Evolutionary conservation across 1,140 invertebrate genomes (phyloP).

Genomic region (Drosophila truncata): DNA sequence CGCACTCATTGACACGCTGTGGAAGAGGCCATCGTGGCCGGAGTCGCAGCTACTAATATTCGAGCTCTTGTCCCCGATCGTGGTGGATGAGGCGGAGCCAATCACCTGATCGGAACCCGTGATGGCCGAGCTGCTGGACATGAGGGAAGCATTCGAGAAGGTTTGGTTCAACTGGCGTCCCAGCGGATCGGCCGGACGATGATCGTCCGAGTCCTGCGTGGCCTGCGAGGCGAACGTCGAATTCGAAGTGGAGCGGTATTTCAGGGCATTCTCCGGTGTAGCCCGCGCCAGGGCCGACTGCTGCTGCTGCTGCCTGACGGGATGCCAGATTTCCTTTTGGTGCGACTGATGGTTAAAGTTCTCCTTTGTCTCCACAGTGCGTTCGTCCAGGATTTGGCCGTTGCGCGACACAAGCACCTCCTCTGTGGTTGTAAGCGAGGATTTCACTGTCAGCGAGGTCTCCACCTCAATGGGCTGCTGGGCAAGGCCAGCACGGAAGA

Average conservation of each 20-base stretch:
- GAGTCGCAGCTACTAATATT: slow-evolving; percentile 78
- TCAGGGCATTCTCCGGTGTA: slow-evolving; percentile 69
- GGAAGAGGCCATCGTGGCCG: slow-evolving; percentile 77
- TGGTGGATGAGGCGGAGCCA: slow-evolving; percentile 62
- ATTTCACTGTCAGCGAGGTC: slow-evolving; percentile 90
- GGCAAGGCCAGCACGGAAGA: slow-evolving; percentile 89
- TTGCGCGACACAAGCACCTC: slow-evolving; percentile 90
- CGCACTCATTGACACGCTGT: slow-evolving; percentile 73
- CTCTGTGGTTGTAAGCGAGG: slow-evolving; percentile 90
- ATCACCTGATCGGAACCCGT: slow-evolving; percentile 59
- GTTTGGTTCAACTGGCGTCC: slow-evolving; percentile 73
- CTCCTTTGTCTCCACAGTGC: slow-evolving; percentile 90
- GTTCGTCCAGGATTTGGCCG: slow-evolving; percentile 90
- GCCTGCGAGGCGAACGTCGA: slow-evolving; percentile 57
- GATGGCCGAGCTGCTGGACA: slow-evolving; percentile 68
- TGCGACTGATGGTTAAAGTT: slow-evolving; percentile 90
- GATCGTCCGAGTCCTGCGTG: slow-evolving; percentile 35
- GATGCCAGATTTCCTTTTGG: slow-evolving; percentile 90
- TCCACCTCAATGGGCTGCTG: slow-evolving; percentile 90
- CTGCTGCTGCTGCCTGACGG: slow-evolving; percentile 77
- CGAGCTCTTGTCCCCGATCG: slow-evolving; percentile 72
- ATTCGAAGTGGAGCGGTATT: slow-evolving; percentile 63
- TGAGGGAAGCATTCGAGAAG: slow-evolving; percentile 69
- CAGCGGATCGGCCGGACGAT: slow-evolving; percentile 15
- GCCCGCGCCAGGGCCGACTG: slow-evolving; percentile 47